Base-by-base conservation (phyloP, 2,797 vertebrate species). In the Pitangus sulphuratus region DNA sequence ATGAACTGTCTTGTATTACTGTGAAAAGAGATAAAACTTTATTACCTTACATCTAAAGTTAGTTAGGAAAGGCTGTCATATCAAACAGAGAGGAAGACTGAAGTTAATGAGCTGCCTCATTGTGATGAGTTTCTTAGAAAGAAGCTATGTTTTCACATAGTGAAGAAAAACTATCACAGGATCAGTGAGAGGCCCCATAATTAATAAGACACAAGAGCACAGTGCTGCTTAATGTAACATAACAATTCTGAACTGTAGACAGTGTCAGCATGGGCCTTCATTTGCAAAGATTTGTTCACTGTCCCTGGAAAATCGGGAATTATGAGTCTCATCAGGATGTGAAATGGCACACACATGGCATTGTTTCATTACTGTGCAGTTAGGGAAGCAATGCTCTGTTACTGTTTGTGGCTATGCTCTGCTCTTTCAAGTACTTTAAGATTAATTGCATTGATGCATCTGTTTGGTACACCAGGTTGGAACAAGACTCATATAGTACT, bases 201-300 rank as follows among this genome's bases (percentile, higher is more conserved):
- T 97, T 98, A 97, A 97, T 96, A 97, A 97, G 89, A 70, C 71
- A 58, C 84, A 91, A 97, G 95, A 98, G 96, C 97, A 97, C 95
- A 97, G 96, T 79, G 94, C 96, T 97, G 95, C 97, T 98, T 98
- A 98, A 98, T 98, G 96, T 97, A 98, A 98, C 97, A 98, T 96
- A 97, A 98, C 96, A 97, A 97, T 97, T 97, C 98, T 96, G 96
- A 98, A 71, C 92, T 93, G 96, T 94, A 97, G 97, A 97, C 95
- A 95, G 78, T 96, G 97, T 96, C 96, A 98, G 97, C 97, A 74
- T 93, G 98, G 93, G 89, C 91, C 95, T 97, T 97, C 79, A 91
- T 97, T 97, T 97, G 90, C 66, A 84, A 83, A 95, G 75, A 89
- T 40, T 87, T 86, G 84, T 83, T 95, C 80, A 61, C 87, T 81